Base-by-base conservation (phyloP, 2,888 invertebrate species). In the Parelbella ahira region DNA sequence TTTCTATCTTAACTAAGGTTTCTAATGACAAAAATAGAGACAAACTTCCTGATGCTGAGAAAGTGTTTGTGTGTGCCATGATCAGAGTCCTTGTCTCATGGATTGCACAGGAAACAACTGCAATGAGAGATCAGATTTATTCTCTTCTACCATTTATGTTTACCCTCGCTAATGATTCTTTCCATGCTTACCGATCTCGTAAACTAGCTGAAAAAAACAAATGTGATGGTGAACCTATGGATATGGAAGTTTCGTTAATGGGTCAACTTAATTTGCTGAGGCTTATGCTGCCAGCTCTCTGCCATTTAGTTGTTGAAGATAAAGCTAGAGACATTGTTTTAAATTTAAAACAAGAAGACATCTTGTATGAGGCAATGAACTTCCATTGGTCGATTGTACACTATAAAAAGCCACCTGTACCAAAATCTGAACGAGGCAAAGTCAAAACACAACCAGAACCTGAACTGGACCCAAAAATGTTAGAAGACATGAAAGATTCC, bases 291-390 rank as follows among this genome's bases (percentile, higher is more conserved):
- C 97, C 97, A 1, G 96, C 96, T 1, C 79, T 97, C 2, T 97
- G 97, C 62, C 96, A 97, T 72, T 89, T 98, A 54, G 93, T 96
- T 19, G 95, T 97, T 10, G 97, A 97, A 82, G 97, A 97, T 58
- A 92, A 93, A 56, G 93, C 96, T 0, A 89, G 97, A 51, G 91
- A 93, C 62, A 92, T 96, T 45, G 88, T 97, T 49, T 81, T 97
- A 33, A 90, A 93, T 45, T 87, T 91, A 36, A 93, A 94, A 63
- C 92, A 94, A 76, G 96, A 96, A 62, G 93, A 94, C 70, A 91
- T 94, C 12, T 78, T 96, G 1, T 91, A 92, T 64, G 94, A 96
- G 71, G 91, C 94, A 39, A 81, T 95, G 59, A 92, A 92, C 51
- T 94, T 93, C 69, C 95, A 96, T 64, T 96, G 96, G 93, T 93